Evolutionary conservation across 2,113 vertebrate species (phyloP), one percentile per base, ranked within the genome.

Genomic region (Pseudonaja textilis): DNA sequence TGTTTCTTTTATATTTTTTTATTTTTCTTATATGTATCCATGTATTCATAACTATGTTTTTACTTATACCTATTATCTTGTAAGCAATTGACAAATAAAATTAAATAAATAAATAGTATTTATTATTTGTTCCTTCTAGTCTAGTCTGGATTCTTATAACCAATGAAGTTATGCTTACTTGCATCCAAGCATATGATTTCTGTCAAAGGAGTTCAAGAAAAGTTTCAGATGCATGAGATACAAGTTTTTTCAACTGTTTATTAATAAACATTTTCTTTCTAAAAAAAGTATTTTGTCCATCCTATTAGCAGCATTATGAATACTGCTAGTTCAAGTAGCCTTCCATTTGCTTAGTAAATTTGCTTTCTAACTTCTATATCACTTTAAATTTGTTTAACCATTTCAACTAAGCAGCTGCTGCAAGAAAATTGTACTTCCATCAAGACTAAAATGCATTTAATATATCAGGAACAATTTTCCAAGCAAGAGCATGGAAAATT

Each of bases 391-490:
- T 14, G 87, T 29, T 89, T 34, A 52, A 95, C 29, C 50, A 92
- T 10, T 1, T 7, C 10, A 16, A 9, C 18, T 0, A 1, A 23
- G 1, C 52, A 90, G 42, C 0, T 0, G 39, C 91, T 47, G 10
- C 3, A 88, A 25, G 57, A 88, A 12, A 20, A 50, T 57, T 81
- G 59, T n/a, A 85, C 26, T 86, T 93, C 64, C 26, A 89, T 34
- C 42, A 61, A 92, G 88, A 55, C 59, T 88, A 90, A 81, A 74
- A 64, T 14, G 39, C 69, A 25, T 91, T 92, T 87, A 91, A 91
- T 87, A 91, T n/a, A 94, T 85, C 25, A 81, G 74, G 88, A 94
- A 90, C 81, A 92, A 61, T 93, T 94, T 94, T 92, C 39, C 85
- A 59, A 42, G 57, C 14, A 14, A 54, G 69, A 0, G 0, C 22